These are phyloP conservation scores for Drosophila mercatorum DNA, from an alignment of 2,888 invertebrate genomes.

Conservation along the genomic window DNA sequence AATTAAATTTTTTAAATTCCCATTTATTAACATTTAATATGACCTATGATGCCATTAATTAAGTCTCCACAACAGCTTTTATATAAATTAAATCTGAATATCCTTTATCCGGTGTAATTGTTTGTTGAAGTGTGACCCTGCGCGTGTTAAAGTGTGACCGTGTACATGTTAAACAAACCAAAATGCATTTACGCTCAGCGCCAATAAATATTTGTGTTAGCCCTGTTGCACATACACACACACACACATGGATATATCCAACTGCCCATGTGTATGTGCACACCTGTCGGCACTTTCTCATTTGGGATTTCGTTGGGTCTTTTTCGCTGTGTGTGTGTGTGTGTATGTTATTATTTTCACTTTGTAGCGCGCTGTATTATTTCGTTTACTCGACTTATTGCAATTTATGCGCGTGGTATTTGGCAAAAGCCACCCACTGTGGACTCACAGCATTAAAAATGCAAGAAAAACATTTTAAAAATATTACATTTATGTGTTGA, in stretches of 20 bases:
- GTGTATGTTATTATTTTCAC: slow-evolving; percentile 23
- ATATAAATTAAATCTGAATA: neutral
- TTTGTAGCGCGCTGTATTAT: slow-evolving; percentile 27
- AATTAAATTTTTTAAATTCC: neutral
- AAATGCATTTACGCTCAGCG: slow-evolving; percentile 42
- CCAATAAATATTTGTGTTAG: slow-evolving; percentile 63
- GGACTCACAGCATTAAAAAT: neutral
- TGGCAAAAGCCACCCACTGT: neutral
- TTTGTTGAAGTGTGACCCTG: neutral
- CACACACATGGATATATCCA: neutral
- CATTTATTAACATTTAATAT: neutral
- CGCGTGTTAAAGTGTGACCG: neutral
- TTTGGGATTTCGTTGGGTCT: slow-evolving; percentile 24
- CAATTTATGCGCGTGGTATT: slow-evolving; percentile 16
- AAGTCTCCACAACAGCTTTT: neutral
- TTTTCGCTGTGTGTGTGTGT: slow-evolving; percentile 7
- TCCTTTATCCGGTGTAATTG: neutral
- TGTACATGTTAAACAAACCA: slow-evolving; percentile 27
- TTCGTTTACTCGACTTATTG: slow-evolving; percentile 37
- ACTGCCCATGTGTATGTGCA: neutral
- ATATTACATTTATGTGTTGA: neutral
- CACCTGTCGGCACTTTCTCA: slow-evolving; percentile 10
- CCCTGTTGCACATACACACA: slow-evolving; percentile 8
- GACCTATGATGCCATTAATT: neutral
- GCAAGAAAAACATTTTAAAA: neutral